These are phyloP conservation scores for Drosophila limbata DNA, from an alignment of 2,888 invertebrate genomes.

Conservation along the genomic window DNA sequence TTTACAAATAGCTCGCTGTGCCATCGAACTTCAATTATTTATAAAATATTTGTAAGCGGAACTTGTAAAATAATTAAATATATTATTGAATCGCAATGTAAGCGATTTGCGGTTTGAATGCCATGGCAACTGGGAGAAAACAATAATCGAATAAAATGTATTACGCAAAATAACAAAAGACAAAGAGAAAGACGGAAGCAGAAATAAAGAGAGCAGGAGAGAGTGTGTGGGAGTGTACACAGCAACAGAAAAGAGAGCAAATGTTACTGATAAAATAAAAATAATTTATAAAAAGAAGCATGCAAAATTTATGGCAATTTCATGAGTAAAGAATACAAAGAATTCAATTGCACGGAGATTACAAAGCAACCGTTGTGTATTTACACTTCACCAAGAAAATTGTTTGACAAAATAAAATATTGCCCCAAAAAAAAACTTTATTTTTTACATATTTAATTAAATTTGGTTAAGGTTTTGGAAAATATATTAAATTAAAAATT, in stretches of 20 bases:
- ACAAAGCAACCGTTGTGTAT: conserved; percentile 8
- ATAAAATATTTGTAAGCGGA: no score
- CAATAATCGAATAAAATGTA: conserved; percentile 37
- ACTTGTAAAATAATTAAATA: no score
- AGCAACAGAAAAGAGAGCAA: conserved; percentile 13
- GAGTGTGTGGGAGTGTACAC: conserved; percentile 4
- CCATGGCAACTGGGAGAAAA: conserved; percentile 25
- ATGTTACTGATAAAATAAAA: conserved; percentile 41
- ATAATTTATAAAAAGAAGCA: conserved; percentile 26
- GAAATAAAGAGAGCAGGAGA: conserved; percentile 3
- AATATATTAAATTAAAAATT: neutral
- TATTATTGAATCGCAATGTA: neutral
- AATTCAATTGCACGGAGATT: conserved; percentile 18
- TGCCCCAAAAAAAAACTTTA: neutral
- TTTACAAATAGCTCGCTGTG: conserved; percentile 2
- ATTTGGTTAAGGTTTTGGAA: neutral
- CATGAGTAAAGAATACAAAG: conserved; percentile 34
- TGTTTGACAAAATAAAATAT: neutral
- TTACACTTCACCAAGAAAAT: neutral
- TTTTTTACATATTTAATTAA: no score
- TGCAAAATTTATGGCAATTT: conserved; percentile 38
- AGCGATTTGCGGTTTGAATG: conserved; percentile 34
- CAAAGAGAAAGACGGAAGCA: conserved; percentile 17
- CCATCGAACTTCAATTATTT: conserved; percentile 17
- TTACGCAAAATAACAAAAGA: conserved; percentile 41